Percentiles rank a stretch among this genome's conserved stretches.
These are phyloP conservation scores for Endotricha flammealis DNA, from an alignment of 2,888 invertebrate species.

Conservation along the genomic window DNA sequence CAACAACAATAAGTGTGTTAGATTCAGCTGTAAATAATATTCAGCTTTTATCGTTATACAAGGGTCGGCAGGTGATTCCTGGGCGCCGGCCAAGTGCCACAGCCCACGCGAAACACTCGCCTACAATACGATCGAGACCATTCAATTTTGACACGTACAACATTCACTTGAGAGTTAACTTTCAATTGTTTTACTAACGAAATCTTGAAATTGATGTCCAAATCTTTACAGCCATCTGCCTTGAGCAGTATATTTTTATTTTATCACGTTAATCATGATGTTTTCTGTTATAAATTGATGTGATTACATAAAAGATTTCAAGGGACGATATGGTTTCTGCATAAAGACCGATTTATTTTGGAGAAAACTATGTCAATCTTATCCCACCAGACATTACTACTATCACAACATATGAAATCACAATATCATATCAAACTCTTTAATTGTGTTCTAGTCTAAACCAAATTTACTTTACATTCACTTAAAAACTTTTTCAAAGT, in stretches of 20 bases:
- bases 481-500: too few species aligned
- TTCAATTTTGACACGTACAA: conserved; percentile 30
- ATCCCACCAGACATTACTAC: too few species aligned
- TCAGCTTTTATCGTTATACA: conserved; percentile 65
- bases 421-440: too few species aligned
- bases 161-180: conserved; percentile 25
- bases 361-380: too few species aligned
- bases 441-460: too few species aligned
- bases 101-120: conserved; percentile 57
- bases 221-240: conserved; percentile 63
- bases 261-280: conserved; percentile 45
- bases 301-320: conserved; percentile 6
- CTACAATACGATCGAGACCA: conserved; percentile 29
- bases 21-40: conserved; percentile 64
- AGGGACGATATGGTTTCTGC: background rate
- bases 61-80: conserved; percentile 71
- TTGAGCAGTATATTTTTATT: conserved; percentile 61
- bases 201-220: conserved; percentile 64
- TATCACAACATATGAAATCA: too few species aligned
- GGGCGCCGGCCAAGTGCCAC: conserved; percentile 51
- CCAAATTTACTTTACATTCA: too few species aligned
- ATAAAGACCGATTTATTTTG: background rate
- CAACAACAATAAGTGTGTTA: conserved; percentile 49
- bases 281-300: conserved; percentile 18
- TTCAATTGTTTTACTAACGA: conserved; percentile 22